A percentile compares a stretch with the other conserved stretches of the same genome.
phyloP scores from a whole-genome alignment of 2,113 vertebrate species.

The Lampris megalopsis region DNA sequence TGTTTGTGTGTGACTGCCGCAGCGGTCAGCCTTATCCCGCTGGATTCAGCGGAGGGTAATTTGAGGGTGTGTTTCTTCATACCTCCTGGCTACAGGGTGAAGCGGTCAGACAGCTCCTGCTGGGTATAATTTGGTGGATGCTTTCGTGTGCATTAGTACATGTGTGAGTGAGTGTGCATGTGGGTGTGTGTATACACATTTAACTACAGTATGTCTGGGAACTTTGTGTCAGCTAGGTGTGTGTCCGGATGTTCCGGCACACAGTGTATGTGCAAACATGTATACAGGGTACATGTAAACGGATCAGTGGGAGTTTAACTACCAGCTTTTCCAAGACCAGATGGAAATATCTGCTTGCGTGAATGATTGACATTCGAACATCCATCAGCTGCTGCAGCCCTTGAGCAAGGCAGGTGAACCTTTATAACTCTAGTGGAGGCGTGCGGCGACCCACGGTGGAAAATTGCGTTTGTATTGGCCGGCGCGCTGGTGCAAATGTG shows the following conservation, averaged over 20 bases:
- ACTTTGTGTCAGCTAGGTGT: constrained; percentile 41
- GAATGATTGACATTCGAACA: not conserved
- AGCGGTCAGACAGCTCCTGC: constrained; percentile 70
- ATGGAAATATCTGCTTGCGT: not conserved
- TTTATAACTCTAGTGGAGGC: constrained; percentile 1
- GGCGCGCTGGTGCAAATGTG: constrained; percentile 52
- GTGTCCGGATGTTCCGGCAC: constrained; percentile 44
- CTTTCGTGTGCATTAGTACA: constrained; percentile 23
- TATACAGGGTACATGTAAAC: constrained; percentile 23
- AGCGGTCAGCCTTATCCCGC: constrained; percentile 67
- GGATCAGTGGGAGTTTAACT: constrained; percentile 41
- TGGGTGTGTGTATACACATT: constrained; percentile 10
- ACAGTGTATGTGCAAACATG: not conserved
- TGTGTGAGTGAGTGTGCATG: not conserved
- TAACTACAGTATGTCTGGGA: constrained; percentile 45
- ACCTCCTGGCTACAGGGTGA: constrained; percentile 71
- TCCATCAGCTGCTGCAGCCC: constrained; percentile 9
- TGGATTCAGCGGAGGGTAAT: constrained; percentile 69
- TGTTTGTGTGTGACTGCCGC: constrained; percentile 42
- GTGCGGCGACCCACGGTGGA: not conserved
- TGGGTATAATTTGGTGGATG: constrained; percentile 72
- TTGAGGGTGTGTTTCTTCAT: constrained; percentile 78
- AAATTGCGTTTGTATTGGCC: constrained; percentile 57
- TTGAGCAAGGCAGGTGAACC: constrained; percentile 48
- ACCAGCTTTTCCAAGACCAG: not conserved